Base-by-base conservation (phyloP, 1,140 invertebrate species). In the Rhopalosiphum padi region DNA sequence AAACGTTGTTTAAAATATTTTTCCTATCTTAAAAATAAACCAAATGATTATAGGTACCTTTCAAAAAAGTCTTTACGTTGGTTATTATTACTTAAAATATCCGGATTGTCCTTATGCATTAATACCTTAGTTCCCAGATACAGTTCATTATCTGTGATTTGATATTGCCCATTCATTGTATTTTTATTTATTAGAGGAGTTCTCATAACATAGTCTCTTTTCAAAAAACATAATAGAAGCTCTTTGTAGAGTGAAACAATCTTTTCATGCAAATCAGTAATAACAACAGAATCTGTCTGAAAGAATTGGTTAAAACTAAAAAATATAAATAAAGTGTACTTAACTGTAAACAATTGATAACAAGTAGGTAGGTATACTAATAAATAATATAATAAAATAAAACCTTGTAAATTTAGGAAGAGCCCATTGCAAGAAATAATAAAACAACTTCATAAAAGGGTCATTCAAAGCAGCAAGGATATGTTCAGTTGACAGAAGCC, bases 201-300 rank as follows among this genome's bases (percentile, higher is more conserved):
- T 77, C n/a, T n/a, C n/a, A n/a, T n/a, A 77, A 77, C 68, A 77
- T 77, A 77, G n/a, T 35, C n/a, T 4, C 68, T 77, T 77, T 77
- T 77, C n/a, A 77, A 77, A 77, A 77, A 77, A 77, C 68, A 77
- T 35, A 77, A 35, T 18, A 77, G n/a, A 35, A 77, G 15, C 15
- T 77, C 68, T 77, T 77, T 77, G n/a, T 77, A 77, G n/a, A 77
- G 68, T 77, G 68, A n/a, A n/a, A 77, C n/a, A 77, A 77, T 35
- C 15, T 77, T 77, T 77, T 77, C 68, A 77, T 77, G 68, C n/a
- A 77, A 77, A 35, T 77, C n/a, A 77, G 68, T 77, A 77, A 77
- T 77, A 18, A 77, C 68, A 35, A 77, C 68, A n/a, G 30, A n/a
- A 15, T 77, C 30, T n/a, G 68, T 77, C n/a, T 77, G 68, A 35